Evolutionary conservation across 1,140 invertebrate genomes (phyloP).

Genomic region (Lanistes nyassanus): DNA sequence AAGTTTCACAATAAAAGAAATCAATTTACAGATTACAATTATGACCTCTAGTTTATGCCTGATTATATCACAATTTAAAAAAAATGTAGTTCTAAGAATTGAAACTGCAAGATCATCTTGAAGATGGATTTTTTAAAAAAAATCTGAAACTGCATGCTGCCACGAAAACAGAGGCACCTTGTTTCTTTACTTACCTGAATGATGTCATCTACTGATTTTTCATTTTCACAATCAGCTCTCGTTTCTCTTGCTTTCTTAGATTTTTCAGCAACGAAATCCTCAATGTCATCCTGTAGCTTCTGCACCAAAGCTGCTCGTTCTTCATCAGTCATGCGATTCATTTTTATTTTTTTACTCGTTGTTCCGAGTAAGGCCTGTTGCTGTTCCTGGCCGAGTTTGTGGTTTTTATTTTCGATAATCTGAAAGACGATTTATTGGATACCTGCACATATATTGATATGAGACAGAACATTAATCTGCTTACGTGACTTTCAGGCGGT

Average conservation of each 20-base stretch:
- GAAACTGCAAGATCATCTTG: no score
- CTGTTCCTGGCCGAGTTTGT: background rate
- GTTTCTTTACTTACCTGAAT: conserved; percentile 15
- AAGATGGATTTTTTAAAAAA: no score
- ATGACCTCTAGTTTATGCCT: no score
- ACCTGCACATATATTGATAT: background rate
- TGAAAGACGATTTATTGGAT: no score
- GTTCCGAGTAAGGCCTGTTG: background rate
- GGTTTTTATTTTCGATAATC: background rate
- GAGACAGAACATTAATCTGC: background rate
- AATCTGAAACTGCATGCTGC: background rate
- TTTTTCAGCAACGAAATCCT: conserved; percentile 38
- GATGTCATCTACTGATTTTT: conserved; percentile 38
- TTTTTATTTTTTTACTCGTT: conserved; percentile 27
- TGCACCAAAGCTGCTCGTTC: conserved; percentile 27
- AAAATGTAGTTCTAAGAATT: no score
- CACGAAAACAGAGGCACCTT: no score
- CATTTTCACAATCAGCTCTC: conserved; percentile 22
- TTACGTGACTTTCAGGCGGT: background rate
- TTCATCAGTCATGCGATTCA: conserved; percentile 29
- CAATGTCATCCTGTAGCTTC: conserved; percentile 35
- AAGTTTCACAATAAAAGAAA: no score
- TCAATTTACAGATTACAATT: no score
- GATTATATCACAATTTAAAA: no score
- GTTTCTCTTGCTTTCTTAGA: conserved; percentile 22